phyloP scores from a whole-genome alignment of 2,797 vertebrate species.

The Balearica regulorum region DNA sequence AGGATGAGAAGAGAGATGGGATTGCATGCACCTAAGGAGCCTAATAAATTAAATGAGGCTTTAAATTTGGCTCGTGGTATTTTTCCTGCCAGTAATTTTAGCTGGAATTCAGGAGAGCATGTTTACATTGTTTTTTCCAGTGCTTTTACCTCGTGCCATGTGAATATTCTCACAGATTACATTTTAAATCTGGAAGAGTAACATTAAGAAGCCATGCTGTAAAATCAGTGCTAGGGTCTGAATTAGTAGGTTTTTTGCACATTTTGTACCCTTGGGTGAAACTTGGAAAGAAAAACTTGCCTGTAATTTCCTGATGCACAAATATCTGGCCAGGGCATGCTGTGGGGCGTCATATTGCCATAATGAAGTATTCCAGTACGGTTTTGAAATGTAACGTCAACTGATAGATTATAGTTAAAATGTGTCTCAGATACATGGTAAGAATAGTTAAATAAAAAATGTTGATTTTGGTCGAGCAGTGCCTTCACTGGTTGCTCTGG shows the following conservation, averaged over 20 bases:
- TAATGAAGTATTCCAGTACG: neutral
- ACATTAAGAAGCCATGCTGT: neutral
- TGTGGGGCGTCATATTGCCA: neutral
- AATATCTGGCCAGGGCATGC: neutral
- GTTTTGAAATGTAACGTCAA: neutral
- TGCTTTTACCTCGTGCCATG: neutral
- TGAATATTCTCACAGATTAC: neutral
- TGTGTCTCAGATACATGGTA: neutral
- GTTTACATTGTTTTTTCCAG: neutral
- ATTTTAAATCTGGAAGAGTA: neutral
- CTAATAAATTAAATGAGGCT: neutral
- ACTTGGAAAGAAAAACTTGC: neutral
- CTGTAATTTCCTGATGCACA: neutral
- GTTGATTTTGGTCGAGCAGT: conserved; percentile 60
- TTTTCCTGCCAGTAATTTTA: neutral
- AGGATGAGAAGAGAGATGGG: neutral
- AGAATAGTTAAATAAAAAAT: neutral
- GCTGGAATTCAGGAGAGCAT: neutral
- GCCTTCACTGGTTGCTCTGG: conserved; percentile 83
- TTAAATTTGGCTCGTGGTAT: neutral
- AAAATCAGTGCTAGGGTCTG: neutral
- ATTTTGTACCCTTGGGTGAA: neutral
- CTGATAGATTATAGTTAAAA: neutral
- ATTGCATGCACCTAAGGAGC: neutral
- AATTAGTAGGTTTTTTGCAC: neutral